Conservation (phyloP, 2,888 invertebrate species). For the Nematopogon swammerdamellus region DNA sequence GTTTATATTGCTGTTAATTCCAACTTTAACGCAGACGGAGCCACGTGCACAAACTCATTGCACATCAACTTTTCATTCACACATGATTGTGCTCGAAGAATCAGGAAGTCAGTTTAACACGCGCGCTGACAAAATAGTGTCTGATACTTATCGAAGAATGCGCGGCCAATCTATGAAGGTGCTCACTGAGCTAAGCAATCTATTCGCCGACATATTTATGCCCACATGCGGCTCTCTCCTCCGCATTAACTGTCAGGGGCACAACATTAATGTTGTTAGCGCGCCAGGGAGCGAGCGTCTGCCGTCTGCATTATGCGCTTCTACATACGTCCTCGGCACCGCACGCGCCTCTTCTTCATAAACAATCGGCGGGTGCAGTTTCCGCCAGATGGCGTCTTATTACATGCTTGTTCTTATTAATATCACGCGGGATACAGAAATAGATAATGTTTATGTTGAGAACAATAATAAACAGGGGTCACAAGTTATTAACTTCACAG, state of each 20-base stretch:
- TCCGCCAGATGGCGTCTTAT: slow-evolving; percentile 35
- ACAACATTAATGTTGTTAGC: neutral
- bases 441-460: neutral
- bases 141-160: no score
- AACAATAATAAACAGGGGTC: neutral
- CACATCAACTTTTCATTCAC: no score
- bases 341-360: slow-evolving; percentile 9
- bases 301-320: neutral
- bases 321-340: neutral
- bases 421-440: neutral
- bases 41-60: no score
- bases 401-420: slow-evolving; percentile 8
- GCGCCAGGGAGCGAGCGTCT: neutral
- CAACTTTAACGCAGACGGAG: no score
- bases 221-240: neutral
- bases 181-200: neutral
- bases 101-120: no score
- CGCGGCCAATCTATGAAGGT: neutral
- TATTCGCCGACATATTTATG: neutral
- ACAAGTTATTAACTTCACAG: neutral
- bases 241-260: no score
- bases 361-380: slow-evolving; percentile 12
- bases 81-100: no score
- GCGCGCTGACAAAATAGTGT: no score
- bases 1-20: no score